A percentile compares a stretch with the other conserved stretches of the same genome.
phyloP scores from a whole-genome alignment of 2,113 vertebrate genomes.

The Oxygymnocypris stewartii region DNA sequence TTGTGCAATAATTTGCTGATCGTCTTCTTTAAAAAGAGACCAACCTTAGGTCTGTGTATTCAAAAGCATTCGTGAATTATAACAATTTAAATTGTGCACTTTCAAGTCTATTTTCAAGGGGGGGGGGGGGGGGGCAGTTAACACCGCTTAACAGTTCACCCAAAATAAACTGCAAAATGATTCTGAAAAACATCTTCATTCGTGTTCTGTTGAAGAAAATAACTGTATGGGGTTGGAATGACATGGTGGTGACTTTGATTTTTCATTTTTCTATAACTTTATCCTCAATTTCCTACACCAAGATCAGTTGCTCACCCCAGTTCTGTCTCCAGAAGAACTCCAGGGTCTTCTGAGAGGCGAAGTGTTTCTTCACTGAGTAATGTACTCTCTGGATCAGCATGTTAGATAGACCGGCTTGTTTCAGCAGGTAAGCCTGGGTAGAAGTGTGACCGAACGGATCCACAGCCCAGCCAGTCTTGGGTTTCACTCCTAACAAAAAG shows the following conservation, averaged over 20 bases:
- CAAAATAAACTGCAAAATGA: not conserved
- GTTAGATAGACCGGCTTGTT: constrained; percentile 81
- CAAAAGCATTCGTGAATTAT: too few species aligned
- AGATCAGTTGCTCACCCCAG: constrained; percentile 81
- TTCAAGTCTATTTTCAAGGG: too few species aligned
- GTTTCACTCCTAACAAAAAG: constrained; percentile 81
- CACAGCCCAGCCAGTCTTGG: constrained; percentile 83
- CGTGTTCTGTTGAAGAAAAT: not conserved
- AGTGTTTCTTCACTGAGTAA: constrained; percentile 90
- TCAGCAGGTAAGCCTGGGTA: constrained; percentile 90
- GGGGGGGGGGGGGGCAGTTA: too few species aligned
- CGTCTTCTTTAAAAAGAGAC: too few species aligned
- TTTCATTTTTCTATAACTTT: not conserved
- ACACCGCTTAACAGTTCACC: too few species aligned
- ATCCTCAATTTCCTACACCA: not conserved
- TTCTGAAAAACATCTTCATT: not conserved
- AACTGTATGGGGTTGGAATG: not conserved
- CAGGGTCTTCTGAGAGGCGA: constrained; percentile 78
- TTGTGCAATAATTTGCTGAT: too few species aligned
- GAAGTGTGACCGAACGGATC: constrained; percentile 93
- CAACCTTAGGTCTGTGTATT: too few species aligned
- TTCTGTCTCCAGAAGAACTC: constrained; percentile 95
- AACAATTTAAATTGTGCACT: too few species aligned
- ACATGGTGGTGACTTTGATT: not conserved
- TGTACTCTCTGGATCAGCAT: constrained; percentile 92